Base-by-base conservation (phyloP, 53 echinoderm and acorn worm species). In the Arbacia lixula region DNA sequence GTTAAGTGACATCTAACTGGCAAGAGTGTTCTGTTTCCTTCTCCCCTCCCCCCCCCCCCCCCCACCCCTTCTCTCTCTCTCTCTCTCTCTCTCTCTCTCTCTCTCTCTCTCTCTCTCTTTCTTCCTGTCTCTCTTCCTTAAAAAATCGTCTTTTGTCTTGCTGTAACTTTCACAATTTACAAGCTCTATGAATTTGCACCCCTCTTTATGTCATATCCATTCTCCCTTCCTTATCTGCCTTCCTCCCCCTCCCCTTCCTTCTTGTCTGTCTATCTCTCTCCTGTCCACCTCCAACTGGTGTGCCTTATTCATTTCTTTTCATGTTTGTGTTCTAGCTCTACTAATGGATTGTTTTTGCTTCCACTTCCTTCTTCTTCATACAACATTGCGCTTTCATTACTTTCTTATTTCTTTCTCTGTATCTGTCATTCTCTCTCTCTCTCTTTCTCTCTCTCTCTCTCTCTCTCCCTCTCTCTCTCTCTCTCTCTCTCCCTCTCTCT, bases 391-490 rank as follows among this genome's bases (percentile, higher is more conserved):
- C 56, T 16, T 26, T 50, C 0, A 14, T 17, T 61, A 29, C 17
- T 33, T 20, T 17, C 0, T 20, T 61, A 12, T 0, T 1, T 61
- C 61, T 61, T 16, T 30, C 29, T 20, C 30, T 61, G 14, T 61
- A 3, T 61, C 30, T 31, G 6, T 61, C 11, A 8, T 12, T 56
- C 22, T 56, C 9, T 24, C 26, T 21, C 2, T 56, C 22, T 27
- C 19, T 16, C n/a, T 20, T 25, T 68, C 68, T 68, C 68, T 68
- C 24, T 39, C 68, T 68, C 41, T 39, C 68, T 68, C 68, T 68
- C 41, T 40, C 3, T 16, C 68, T 37, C 4, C 40, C 68, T 40
- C n/a, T 1, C 38, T 20, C 25, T 21, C 25, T 20, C 26, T 4
- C 12, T 39, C 1, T 25, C 37, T 68, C 25, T 36, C 37, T 26